Conservation (phyloP, 2,113 vertebrate species). For the Anthoscopus minutus region DNA sequence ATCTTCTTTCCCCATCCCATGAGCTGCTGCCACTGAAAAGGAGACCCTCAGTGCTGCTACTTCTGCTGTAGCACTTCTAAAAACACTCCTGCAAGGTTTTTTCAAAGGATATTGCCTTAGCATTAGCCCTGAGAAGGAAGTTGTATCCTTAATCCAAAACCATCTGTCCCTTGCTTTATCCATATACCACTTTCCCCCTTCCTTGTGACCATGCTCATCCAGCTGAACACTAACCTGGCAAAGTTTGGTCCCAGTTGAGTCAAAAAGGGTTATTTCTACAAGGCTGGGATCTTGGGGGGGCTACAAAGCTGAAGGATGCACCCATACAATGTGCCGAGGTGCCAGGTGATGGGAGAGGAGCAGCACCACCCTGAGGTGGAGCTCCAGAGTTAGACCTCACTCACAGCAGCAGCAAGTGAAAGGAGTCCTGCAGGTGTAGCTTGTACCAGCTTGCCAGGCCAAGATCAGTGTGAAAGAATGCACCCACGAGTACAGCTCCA, state of each 20-base stretch:
- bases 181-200: not conserved
- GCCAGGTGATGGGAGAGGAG: not conserved
- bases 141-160: not conserved
- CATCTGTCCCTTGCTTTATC: not conserved
- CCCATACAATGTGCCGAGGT: not conserved
- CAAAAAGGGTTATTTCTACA: not conserved
- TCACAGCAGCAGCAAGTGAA: not conserved
- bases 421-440: not conserved
- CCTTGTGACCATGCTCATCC: not conserved
- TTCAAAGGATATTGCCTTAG: not conserved
- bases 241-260: not conserved
- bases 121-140: not conserved
- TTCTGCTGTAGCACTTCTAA: not conserved
- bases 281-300: not conserved
- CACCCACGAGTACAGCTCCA: not conserved
- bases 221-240: not conserved
- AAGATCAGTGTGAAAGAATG: not conserved
- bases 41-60: not conserved
- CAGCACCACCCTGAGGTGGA: not conserved
- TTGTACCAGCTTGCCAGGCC: conserved; percentile 41
- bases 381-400: not conserved
- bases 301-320: not conserved
- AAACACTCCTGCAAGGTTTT: not conserved
- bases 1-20: not conserved
- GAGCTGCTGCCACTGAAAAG: not conserved